Evolutionary conservation across 2,113 vertebrate species (phyloP).

Genomic region (Eolophus roseicapilla): DNA sequence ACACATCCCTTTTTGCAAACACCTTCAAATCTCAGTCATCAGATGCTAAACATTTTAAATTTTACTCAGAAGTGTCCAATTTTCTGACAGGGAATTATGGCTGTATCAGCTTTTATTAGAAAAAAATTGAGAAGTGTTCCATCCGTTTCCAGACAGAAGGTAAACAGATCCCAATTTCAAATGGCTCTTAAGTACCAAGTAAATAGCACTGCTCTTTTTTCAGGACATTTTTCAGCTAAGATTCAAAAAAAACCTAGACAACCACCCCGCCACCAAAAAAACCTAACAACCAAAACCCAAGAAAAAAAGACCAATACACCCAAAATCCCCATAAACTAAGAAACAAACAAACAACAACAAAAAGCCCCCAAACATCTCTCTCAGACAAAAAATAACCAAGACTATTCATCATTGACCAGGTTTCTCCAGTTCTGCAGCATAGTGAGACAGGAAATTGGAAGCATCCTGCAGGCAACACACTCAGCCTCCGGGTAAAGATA

Average conservation of each 20-base stretch:
- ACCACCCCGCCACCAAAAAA: neutral
- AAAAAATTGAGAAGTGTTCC: neutral
- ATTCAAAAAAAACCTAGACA: neutral
- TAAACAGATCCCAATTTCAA: neutral
- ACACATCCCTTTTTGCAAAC: neutral
- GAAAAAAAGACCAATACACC: rapidly evolving
- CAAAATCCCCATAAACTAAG: neutral
- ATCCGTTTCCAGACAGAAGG: neutral
- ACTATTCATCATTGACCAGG: neutral
- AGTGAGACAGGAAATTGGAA: neutral
- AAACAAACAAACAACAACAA: neutral
- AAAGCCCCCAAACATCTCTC: neutral
- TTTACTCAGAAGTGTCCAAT: neutral
- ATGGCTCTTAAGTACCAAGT: neutral
- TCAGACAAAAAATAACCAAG: neutral
- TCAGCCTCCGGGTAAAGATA: neutral
- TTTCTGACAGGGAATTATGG: neutral
- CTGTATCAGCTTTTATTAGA: neutral
- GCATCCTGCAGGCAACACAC: neutral
- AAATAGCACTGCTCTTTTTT: neutral
- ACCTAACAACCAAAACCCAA: neutral
- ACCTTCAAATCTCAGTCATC: neutral
- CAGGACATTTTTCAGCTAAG: neutral
- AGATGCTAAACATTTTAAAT: neutral
- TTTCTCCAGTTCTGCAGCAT: neutral